These are phyloP conservation scores for Taurulus bubalis DNA, from an alignment of 2,113 vertebrate species.

Conservation along the genomic window DNA sequence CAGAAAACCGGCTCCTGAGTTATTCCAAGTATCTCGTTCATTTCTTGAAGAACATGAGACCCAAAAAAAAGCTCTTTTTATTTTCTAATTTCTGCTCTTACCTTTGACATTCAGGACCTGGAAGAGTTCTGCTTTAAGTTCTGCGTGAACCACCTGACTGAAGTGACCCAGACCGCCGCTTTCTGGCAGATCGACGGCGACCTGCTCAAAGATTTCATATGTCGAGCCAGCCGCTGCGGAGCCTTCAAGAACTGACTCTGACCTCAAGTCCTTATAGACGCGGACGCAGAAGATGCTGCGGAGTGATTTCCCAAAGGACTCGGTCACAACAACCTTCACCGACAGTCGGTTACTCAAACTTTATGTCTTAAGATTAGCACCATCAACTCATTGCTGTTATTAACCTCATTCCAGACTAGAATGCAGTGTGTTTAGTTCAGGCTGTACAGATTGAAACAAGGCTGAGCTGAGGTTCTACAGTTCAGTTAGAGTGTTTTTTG, in stretches of 20 bases:
- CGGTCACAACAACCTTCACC: not conserved
- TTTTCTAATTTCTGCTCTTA: not conserved
- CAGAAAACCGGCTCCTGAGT: not conserved
- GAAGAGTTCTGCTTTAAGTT: slow-evolving; percentile 99
- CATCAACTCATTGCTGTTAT: not conserved
- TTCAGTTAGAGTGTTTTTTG: not conserved
- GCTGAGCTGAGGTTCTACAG: not conserved
- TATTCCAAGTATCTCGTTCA: not conserved
- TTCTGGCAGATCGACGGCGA: slow-evolving; percentile 97
- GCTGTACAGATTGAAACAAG: not conserved
- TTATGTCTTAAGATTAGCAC: not conserved
- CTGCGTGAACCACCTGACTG: slow-evolving; percentile 97
- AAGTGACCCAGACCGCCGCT: slow-evolving; percentile 94
- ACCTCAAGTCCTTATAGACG: not conserved
- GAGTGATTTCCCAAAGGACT: not conserved
- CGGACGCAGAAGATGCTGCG: not conserved
- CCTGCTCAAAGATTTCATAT: slow-evolving; percentile 97
- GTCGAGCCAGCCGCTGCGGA: slow-evolving; percentile 95
- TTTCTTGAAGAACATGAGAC: not conserved
- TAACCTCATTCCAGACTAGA: slow-evolving; percentile 29
- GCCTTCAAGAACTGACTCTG: slow-evolving; percentile 95
- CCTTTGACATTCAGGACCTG: slow-evolving; percentile 86
- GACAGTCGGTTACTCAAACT: not conserved
- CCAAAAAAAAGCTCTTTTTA: not conserved
- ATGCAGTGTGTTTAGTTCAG: not conserved